These are phyloP conservation scores for Malachius bipustulatus DNA, from an alignment of 2,888 invertebrate genomes.

Conservation along the genomic window DNA sequence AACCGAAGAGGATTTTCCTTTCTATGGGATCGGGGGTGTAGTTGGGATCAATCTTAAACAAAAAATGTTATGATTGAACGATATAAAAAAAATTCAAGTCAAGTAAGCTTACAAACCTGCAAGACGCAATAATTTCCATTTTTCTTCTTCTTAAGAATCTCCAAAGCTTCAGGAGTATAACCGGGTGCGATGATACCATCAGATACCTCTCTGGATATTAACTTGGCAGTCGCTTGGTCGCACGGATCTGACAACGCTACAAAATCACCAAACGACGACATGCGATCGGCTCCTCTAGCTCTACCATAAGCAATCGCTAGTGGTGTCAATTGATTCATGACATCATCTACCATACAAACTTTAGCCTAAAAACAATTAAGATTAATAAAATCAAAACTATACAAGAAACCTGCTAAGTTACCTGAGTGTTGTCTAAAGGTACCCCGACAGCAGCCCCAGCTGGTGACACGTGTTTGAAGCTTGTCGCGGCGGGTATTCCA, in stretches of 20 bases:
- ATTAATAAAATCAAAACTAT: too few relatives aligned
- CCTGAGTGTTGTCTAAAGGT: constrained; percentile 59
- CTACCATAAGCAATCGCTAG: constrained; percentile 87
- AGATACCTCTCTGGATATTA: constrained; percentile 89
- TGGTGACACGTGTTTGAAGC: constrained; percentile 97
- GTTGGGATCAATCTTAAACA: constrained; percentile 60
- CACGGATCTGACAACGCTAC: constrained; percentile 87
- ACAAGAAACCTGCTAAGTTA: constrained; percentile 28
- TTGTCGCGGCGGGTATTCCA: constrained; percentile 81
- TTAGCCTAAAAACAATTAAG: constrained; percentile 57
- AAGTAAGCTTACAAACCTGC: constrained; percentile 40
- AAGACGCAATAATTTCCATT: constrained; percentile 84
- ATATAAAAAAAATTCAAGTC: neutral
- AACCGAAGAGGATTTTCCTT: constrained; percentile 70
- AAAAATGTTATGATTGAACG: constrained; percentile 4
- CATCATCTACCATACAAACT: constrained; percentile 87
- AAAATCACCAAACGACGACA: constrained; percentile 99
- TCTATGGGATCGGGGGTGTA: constrained; percentile 77
- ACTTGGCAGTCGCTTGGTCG: constrained; percentile 79
- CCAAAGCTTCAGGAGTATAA: constrained; percentile 71
- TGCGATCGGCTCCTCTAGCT: constrained; percentile 93
- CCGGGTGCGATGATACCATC: constrained; percentile 98
- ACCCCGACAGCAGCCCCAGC: constrained; percentile 91
- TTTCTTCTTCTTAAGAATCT: constrained; percentile 87
- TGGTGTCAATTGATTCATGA: constrained; percentile 60